Evolutionary conservation across 1,140 invertebrate species (phyloP).

Genomic region (Pissodes strobi): DNA sequence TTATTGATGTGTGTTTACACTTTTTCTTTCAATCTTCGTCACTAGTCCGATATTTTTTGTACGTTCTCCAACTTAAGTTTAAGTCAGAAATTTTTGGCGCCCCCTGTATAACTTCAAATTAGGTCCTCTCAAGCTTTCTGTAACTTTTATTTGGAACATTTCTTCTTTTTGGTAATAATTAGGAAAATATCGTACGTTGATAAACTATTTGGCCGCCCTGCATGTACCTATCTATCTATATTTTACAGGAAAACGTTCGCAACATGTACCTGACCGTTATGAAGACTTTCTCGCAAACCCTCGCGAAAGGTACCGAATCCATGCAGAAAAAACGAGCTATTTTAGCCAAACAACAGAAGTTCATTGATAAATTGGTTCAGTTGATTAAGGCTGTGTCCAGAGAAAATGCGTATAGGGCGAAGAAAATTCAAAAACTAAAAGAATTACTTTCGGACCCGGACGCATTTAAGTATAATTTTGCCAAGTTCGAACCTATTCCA

Average conservation of each 20-base stretch:
- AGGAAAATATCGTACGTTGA: too few species aligned
- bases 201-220: too few species aligned
- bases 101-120: too few species aligned
- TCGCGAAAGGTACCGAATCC: constrained; percentile 68
- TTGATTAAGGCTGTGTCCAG: constrained; percentile 90
- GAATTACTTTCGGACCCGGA: constrained; percentile 80
- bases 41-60: too few species aligned
- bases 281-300: constrained; percentile 78
- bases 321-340: constrained; percentile 72
- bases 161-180: too few species aligned
- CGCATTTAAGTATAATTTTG: constrained; percentile 81
- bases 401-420: constrained; percentile 89
- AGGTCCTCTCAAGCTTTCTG: too few species aligned
- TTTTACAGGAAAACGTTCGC: constrained; percentile 59
- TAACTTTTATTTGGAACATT: too few species aligned
- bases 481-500: constrained; percentile 88
- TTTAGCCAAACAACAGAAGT: constrained; percentile 81
- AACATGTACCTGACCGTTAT: constrained; percentile 91
- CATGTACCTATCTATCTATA: too few species aligned
- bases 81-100: too few species aligned
- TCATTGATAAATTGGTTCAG: constrained; percentile 88
- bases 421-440: constrained; percentile 89
- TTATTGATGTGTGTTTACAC: too few species aligned
- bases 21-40: too few species aligned
- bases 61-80: too few species aligned